Conservation (phyloP, 1,140 invertebrate species). For the Drosophila lowei region DNA sequence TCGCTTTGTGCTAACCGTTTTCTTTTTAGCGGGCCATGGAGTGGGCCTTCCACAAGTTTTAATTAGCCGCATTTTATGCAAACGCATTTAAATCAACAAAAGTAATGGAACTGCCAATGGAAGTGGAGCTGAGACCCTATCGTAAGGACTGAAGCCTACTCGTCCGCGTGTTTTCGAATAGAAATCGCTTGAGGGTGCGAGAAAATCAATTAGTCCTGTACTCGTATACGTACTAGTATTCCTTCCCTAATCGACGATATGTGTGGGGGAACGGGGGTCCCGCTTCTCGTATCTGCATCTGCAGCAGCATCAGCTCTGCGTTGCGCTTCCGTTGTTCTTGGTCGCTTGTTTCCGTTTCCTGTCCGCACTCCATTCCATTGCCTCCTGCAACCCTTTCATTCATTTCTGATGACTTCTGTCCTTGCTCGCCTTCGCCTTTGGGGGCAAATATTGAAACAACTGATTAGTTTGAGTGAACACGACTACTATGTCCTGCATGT, state of each 20-base stretch:
- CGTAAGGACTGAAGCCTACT: slow-evolving; percentile 13
- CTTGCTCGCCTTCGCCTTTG: slow-evolving; percentile 36
- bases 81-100: slow-evolving; percentile 67
- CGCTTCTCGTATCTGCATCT: not conserved
- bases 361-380: slow-evolving; percentile 10
- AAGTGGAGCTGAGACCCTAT: not conserved
- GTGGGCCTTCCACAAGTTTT: slow-evolving; percentile 64
- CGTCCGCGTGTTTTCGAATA: too few species aligned
- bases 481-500: slow-evolving; percentile 7
- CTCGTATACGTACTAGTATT: slow-evolving; percentile 11
- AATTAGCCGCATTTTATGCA: slow-evolving; percentile 79
- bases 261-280: not conserved
- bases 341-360: slow-evolving; percentile 66
- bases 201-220: slow-evolving; percentile 69
- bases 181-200: slow-evolving; percentile 32
- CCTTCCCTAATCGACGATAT: slow-evolving; percentile 35
- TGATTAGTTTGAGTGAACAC: slow-evolving; percentile 75
- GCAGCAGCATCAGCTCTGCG: slow-evolving; percentile 27
- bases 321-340: slow-evolving; percentile 42
- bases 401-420: slow-evolving; percentile 55
- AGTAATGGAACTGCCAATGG: slow-evolving; percentile 10
- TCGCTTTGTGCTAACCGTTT: slow-evolving; percentile 25
- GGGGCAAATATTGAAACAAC: slow-evolving; percentile 77
- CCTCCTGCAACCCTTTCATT: not conserved
- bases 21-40: slow-evolving; percentile 1